Evolutionary conservation across 2,113 vertebrate species (phyloP).

Genomic region (Tretioscincus oriximinensis): DNA sequence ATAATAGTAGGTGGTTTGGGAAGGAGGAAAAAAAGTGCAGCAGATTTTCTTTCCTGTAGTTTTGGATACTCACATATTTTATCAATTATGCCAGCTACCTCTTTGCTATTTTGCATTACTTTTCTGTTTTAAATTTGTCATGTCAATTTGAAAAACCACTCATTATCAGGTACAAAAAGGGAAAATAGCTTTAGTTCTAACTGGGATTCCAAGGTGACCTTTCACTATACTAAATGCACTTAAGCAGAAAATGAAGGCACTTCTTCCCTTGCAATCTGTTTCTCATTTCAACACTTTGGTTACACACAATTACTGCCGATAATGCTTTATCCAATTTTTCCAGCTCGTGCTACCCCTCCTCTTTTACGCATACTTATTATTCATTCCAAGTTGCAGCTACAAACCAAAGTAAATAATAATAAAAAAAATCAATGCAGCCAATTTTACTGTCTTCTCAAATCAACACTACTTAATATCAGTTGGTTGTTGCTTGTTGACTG

Average conservation of each 20-base stretch:
- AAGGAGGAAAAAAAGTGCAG: neutral
- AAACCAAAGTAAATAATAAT: slow-evolving; percentile 17
- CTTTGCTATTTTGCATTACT: neutral
- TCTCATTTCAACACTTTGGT: slow-evolving; percentile 8
- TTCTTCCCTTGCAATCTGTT: neutral
- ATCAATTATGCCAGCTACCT: slow-evolving; percentile 19
- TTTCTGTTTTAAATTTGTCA: slow-evolving; percentile 27
- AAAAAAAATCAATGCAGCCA: slow-evolving; percentile 16
- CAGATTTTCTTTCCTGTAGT: slow-evolving; percentile 16
- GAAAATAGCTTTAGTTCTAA: slow-evolving; percentile 31
- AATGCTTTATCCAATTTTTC: neutral
- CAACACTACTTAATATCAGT: neutral
- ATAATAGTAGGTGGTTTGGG: neutral
- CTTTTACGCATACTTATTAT: slow-evolving; percentile 4
- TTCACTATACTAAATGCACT: slow-evolving; percentile 16
- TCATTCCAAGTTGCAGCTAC: slow-evolving; percentile 6
- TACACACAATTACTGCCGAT: slow-evolving; percentile 3
- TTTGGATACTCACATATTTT: slow-evolving; percentile 24
- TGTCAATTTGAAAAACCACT: slow-evolving; percentile 33
- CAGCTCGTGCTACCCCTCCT: neutral
- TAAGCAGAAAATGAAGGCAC: slow-evolving; percentile 1
- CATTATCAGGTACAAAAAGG: slow-evolving; percentile 16
- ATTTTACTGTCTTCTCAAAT: neutral
- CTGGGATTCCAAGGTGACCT: slow-evolving; percentile 7
- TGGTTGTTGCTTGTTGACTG: neutral